phyloP scores from a whole-genome alignment of 2,797 vertebrate species.

The Numenius phaeopus region DNA sequence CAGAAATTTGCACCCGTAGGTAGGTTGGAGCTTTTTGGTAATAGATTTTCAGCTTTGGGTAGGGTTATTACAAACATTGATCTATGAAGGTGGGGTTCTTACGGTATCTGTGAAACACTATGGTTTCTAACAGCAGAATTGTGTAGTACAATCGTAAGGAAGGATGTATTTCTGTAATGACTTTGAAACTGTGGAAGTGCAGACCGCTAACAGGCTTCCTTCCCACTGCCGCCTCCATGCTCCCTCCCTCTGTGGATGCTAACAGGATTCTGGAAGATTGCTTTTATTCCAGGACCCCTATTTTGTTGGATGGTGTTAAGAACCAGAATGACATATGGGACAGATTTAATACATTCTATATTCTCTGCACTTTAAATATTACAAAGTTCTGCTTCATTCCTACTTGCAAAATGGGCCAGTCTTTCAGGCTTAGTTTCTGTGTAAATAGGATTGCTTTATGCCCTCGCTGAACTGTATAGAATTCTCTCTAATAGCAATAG shows the following conservation, averaged over 20 bases:
- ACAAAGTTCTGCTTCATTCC: neutral
- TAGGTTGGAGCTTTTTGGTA: neutral
- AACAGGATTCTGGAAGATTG: neutral
- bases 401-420: neutral
- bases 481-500: neutral
- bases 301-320: neutral
- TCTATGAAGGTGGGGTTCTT: neutral
- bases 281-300: neutral
- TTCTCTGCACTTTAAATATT: neutral
- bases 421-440: neutral
- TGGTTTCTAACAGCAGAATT: neutral
- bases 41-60: neutral
- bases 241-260: neutral
- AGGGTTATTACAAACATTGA: neutral
- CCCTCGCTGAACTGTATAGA: neutral
- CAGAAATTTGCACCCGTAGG: neutral
- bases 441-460: neutral
- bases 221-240: rapidly evolving
- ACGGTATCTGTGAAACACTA: neutral
- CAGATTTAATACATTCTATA: neutral
- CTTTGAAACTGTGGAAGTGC: neutral
- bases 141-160: neutral
- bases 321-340: neutral
- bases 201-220: neutral
- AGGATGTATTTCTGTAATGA: neutral